Conservation (phyloP, 2,113 vertebrate species). For the Takifugu flavidus region DNA sequence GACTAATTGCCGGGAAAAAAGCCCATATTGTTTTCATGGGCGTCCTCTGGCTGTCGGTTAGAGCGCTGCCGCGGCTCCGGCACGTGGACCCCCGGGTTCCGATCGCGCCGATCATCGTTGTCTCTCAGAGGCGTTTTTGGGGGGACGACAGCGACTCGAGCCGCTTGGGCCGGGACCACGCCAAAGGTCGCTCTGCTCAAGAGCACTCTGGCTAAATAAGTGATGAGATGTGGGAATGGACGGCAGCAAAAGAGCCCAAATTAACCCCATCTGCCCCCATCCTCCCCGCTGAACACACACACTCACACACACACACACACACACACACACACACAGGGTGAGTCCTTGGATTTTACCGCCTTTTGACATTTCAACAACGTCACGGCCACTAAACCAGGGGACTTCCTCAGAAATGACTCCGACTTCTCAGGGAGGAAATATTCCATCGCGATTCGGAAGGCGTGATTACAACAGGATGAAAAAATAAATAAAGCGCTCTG, state of each 20-base stretch:
- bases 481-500: too few species aligned
- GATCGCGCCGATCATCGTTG: conserved; percentile 34
- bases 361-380: not conserved
- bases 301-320: conserved; percentile 19
- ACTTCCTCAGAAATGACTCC: not conserved
- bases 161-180: conserved; percentile 17
- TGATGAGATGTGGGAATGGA: conserved; percentile 52
- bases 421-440: not conserved
- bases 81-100: conserved; percentile 45
- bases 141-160: conserved; percentile 22
- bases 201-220: conserved; percentile 60
- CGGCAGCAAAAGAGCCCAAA: conserved; percentile 40
- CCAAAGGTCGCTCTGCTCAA: conserved; percentile 59
- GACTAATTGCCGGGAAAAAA: conserved; percentile 69
- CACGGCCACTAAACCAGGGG: not conserved
- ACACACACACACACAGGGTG: conserved; percentile 17
- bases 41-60: conserved; percentile 35
- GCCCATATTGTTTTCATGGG: conserved; percentile 63
- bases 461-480: too few species aligned
- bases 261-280: conserved; percentile 14
- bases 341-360: conserved; percentile 30
- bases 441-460: not conserved
- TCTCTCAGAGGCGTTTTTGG: conserved; percentile 22
- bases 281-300: conserved; percentile 13
- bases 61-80: conserved; percentile 25